Conservation (phyloP, 2,797 vertebrate genomes). For the Anguilla anguilla region DNA sequence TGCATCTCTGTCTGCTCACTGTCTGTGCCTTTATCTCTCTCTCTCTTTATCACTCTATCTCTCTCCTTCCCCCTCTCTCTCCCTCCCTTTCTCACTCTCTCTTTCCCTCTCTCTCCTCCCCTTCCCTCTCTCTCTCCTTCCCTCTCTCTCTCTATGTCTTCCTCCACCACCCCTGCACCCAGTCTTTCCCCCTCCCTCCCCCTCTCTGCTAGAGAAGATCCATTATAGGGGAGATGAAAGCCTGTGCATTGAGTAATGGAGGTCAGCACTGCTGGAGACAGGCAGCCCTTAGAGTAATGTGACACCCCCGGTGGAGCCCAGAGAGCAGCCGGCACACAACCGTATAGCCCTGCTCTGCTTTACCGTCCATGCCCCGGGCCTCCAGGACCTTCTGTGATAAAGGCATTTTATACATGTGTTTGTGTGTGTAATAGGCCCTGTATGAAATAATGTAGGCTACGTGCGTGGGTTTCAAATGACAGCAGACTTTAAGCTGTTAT, state of each 20-base stretch:
- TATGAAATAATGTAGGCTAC: not conserved
- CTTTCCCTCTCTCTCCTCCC: not conserved
- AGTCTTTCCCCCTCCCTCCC: not conserved
- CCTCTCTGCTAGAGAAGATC: constrained; percentile 2
- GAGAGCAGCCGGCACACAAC: not conserved
- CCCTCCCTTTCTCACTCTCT: not conserved
- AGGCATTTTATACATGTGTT: not conserved
- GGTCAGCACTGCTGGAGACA: constrained; percentile 16
- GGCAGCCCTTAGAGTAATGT: constrained; percentile 7
- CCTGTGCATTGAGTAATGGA: constrained; percentile 18
- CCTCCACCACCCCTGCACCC: not conserved
- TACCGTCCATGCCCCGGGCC: not conserved
- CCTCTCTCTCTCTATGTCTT: not conserved
- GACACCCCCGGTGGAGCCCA: constrained; percentile 17
- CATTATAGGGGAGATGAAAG: constrained; percentile 31
- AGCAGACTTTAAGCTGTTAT: not conserved
- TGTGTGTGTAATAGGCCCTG: not conserved
- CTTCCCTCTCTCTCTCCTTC: not conserved
- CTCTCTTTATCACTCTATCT: not conserved
- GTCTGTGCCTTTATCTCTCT: not conserved
- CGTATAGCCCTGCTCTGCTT: not conserved
- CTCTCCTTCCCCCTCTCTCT: not conserved
- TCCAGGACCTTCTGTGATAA: not conserved
- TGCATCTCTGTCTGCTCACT: not conserved
- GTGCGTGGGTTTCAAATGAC: not conserved